A percentile compares a stretch with the other conserved stretches of the same genome.
phyloP scores from a whole-genome alignment of 92 coral and sea anemone genomes.

The Chrysogorgia sp. region DNA sequence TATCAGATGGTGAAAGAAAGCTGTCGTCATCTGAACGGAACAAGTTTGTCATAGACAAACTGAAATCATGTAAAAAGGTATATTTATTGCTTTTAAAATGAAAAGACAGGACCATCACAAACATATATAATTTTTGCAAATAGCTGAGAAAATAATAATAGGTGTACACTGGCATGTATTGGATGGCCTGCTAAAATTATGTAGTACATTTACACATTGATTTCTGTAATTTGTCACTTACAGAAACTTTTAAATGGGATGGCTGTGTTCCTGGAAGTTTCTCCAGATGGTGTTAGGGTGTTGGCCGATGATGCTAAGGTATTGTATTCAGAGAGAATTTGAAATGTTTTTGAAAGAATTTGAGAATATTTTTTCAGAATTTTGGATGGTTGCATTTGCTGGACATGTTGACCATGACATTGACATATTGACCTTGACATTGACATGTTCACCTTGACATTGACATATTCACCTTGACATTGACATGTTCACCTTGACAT shows the following conservation, averaged over 20 bases:
- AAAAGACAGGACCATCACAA: no score
- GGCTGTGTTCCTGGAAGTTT: slow-evolving; percentile 69
- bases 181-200: no score
- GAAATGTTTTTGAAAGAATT: background rate
- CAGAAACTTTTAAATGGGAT: slow-evolving; percentile 73
- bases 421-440: no score
- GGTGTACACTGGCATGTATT: no score
- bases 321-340: background rate
- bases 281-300: slow-evolving; percentile 88
- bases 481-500: no score
- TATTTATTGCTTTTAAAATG: background rate
- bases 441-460: no score
- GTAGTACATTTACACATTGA: no score
- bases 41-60: slow-evolving; percentile 77
- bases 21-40: slow-evolving; percentile 72
- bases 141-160: no score
- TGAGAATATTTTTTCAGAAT: background rate
- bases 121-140: no score
- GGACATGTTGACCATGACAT: no score
- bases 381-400: background rate
- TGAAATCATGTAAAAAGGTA: slow-evolving; percentile 43
- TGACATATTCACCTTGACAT: no score
- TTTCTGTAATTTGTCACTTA: background rate
- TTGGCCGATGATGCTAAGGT: slow-evolving; percentile 78
- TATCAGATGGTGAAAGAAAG: slow-evolving; percentile 70